Evolutionary conservation across 2,888 invertebrate species (phyloP), one percentile per base, ranked within the genome.

Genomic region (Lycocerus yunnanus): DNA sequence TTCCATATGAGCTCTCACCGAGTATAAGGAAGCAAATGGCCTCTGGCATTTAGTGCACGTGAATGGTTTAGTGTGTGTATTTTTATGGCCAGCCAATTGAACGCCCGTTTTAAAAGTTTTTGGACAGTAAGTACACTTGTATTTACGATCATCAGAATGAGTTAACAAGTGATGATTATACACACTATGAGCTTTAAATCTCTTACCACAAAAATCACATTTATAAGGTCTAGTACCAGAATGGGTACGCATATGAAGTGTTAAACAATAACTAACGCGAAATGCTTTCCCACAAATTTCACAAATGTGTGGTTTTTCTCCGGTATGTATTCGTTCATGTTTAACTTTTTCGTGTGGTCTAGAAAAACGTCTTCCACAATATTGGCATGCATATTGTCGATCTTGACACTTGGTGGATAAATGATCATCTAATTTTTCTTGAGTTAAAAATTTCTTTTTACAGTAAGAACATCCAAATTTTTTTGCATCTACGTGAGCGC

Each of bases 291-390:
- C 94, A 83, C 95, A 95, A 24, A 94, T 92, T 84, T 93, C 93
- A 81, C 95, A 95, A 71, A 91, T 88, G 82, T 94, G 93, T 0
- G 95, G 95, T 81, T 94, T 94, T 82, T 94, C 94, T 0, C 92
- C 92, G 0, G 95, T 95, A 80, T 95, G 95, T 82, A 94, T 93
- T n/a, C 95, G 88, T 85, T 95, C 95, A 81, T 95, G 95, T 85
- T 94, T 94, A 1, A 95, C 94, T 85, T 94, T 94, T 81, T 95
- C 94, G 81, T 93, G 94, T 0, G 95, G 94, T 60, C 94, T 88
- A 2, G 91, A 89, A 81, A 95, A 95, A 76, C 92, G 88, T 71
- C 93, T 89, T 0, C 90, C 91, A 81, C 95, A 95, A 83, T 92
- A 94, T 73, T 91, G 89, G 81, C 95, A 95, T 67, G 89, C 90